Conservation (phyloP, 2,113 vertebrate species). For the Pungitius pungitius region DNA sequence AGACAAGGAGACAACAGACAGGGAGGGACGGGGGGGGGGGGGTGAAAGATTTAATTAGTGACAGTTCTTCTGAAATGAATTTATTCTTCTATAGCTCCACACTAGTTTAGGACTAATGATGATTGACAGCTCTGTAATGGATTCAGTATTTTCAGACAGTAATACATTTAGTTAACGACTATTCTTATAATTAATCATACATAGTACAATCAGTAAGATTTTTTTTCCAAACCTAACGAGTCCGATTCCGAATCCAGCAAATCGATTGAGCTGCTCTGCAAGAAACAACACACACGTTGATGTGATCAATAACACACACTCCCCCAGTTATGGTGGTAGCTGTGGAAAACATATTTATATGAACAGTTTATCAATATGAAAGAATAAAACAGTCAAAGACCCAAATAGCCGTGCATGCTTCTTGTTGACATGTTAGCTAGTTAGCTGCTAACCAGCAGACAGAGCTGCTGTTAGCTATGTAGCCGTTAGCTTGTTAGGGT, state of each 20-base stretch:
- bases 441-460: neutral
- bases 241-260: conserved; percentile 68
- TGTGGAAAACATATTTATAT: neutral
- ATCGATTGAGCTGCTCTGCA: conserved; percentile 66
- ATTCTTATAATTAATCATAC: neutral
- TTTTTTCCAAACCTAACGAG: conserved; percentile 85
- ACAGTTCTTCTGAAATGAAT: neutral
- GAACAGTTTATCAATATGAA: neutral
- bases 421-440: neutral
- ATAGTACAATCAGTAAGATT: neutral
- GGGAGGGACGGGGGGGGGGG: neutral
- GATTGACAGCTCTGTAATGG: neutral
- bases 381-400: no score
- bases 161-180: neutral
- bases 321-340: no score
- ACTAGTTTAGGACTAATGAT: neutral
- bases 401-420: neutral
- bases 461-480: neutral
- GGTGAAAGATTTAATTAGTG: neutral
- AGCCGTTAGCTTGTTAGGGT: neutral
- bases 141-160: neutral
- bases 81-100: neutral
- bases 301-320: no score
- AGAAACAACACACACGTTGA: neutral
- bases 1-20: no score